Evolutionary conservation across 30 jellyfish, hydroid and myxozoan species (phyloP).

Genomic region (Aurelia sp.): DNA sequence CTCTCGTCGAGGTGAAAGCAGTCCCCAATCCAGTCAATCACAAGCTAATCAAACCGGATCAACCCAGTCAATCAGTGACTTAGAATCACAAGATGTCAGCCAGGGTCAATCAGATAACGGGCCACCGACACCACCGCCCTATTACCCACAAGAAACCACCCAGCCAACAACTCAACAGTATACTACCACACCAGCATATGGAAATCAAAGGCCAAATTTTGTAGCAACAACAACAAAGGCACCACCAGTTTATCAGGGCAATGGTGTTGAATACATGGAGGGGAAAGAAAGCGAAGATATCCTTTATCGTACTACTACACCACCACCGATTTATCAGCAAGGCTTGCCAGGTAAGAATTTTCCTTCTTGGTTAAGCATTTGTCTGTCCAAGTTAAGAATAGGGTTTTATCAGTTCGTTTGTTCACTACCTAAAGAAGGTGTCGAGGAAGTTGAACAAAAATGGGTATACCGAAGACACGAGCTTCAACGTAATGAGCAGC

Average conservation of each 20-base stretch:
- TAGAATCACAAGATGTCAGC: background rate
- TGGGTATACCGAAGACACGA: too few relatives aligned
- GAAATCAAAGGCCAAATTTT: constrained; percentile 12
- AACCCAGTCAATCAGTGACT: constrained; percentile 1
- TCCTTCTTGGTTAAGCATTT: too few relatives aligned
- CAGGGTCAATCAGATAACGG: background rate
- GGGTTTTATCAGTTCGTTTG: too few relatives aligned
- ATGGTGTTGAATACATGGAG: constrained; percentile 49
- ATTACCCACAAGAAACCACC: constrained; percentile 52
- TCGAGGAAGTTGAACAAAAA: too few relatives aligned
- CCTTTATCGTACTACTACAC: constrained; percentile 38
- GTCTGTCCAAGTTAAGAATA: too few relatives aligned
- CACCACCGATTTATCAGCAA: constrained; percentile 36
- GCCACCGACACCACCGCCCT: constrained; percentile 47
- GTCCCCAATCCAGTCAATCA: background rate
- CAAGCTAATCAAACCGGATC: constrained; percentile 34
- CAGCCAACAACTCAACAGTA: constrained; percentile 5
- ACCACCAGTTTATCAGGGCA: constrained; percentile 16
- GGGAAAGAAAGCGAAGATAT: constrained; percentile 39
- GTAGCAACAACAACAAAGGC: constrained; percentile 10
- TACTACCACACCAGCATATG: constrained; percentile 16
- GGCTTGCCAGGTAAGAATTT: background rate
- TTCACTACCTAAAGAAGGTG: too few relatives aligned
- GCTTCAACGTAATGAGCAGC: too few relatives aligned
- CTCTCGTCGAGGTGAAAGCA: background rate